Evolutionary conservation across 2,113 vertebrate species (phyloP), one percentile per base, ranked within the genome.

Genomic region (Nibea albiflora): DNA sequence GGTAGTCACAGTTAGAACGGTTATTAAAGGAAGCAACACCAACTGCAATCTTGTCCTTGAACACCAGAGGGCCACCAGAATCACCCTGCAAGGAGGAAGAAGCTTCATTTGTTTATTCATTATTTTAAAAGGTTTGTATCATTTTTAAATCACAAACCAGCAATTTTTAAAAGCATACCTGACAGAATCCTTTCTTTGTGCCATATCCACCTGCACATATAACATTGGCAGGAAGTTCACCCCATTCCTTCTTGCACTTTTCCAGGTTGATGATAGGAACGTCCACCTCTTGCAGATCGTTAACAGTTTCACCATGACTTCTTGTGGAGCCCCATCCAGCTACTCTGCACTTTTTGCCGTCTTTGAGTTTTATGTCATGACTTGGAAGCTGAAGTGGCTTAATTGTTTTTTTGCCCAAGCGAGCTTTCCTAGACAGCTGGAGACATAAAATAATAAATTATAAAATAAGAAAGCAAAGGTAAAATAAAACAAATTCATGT

Each of bases 11-110:
- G n/a, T 73, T 62, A 0, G 0, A 0, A 0, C 2, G 0, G 0
- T 3, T 24, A 60, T 90, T 92, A 0, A 95, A 97, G 70, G 96
- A 97, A 11, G 95, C 95, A 0, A 97, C 53, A 0, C 96, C 96
- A 0, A 95, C 92, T 1, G 94, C 91, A 19, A 58, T 0, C 5
- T 92, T 56, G 0, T 89, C 79, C 0, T 85, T 81, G 80, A 96
- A 97, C 0, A 97, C 91, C 91, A 96, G 71, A 4, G 96, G 96
- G 0, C 96, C 96, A 0, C 96, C 96, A 0, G 96, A 97, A 81
- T 97, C 96, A 0, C 96, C 96, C 96, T 96, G 89, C 0, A 26
- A 62, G 5, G 8, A 71, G 12, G 26, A n/a, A 39, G 8, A 4
- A 15, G 1, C 14, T 47, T 44, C 2, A 11, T 49, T 65, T 54